phyloP scores from a whole-genome alignment of 2,888 invertebrate genomes.

The Drosophila paranaensis region DNA sequence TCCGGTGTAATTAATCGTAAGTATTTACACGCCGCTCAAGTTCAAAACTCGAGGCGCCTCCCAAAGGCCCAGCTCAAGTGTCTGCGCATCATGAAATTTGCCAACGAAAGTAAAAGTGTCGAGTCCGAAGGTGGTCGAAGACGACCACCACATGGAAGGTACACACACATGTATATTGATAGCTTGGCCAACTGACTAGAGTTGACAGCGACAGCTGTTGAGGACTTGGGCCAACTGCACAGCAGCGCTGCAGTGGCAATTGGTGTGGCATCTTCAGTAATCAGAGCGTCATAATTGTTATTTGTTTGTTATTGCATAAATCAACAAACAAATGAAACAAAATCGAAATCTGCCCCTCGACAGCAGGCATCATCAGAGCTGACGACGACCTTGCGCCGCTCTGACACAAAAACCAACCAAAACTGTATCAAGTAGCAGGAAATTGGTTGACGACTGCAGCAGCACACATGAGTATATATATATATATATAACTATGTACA shows the following conservation, averaged over 20 bases:
- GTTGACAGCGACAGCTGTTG: slow-evolving; percentile 52
- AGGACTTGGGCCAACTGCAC: slow-evolving; percentile 3
- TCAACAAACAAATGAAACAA: slow-evolving; percentile 32
- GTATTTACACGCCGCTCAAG: slow-evolving; percentile 61
- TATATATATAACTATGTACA: too few species aligned
- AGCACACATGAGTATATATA: not conserved
- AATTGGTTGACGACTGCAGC: slow-evolving; percentile 74
- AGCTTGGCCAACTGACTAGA: slow-evolving; percentile 24
- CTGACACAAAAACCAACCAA: slow-evolving; percentile 39
- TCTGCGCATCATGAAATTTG: slow-evolving; percentile 13
- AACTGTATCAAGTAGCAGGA: slow-evolving; percentile 79
- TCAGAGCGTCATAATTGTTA: slow-evolving; percentile 20
- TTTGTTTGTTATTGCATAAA: slow-evolving; percentile 71
- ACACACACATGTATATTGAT: not conserved
- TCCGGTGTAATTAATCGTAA: slow-evolving; percentile 73
- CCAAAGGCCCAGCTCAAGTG: slow-evolving; percentile 24
- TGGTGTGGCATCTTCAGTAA: slow-evolving; percentile 45
- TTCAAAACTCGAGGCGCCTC: slow-evolving; percentile 18
- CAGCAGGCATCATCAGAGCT: slow-evolving; percentile 15
- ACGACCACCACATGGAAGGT: too few species aligned
- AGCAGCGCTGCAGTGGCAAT: slow-evolving; percentile 36
- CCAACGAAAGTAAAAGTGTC: slow-evolving; percentile 56
- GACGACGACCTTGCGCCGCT: slow-evolving; percentile 63
- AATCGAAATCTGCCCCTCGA: slow-evolving; percentile 6
- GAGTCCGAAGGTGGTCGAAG: slow-evolving; percentile 49